Evolutionary conservation across 2,797 vertebrate genomes (phyloP).

Genomic region (Coranthus polyacanthus): DNA sequence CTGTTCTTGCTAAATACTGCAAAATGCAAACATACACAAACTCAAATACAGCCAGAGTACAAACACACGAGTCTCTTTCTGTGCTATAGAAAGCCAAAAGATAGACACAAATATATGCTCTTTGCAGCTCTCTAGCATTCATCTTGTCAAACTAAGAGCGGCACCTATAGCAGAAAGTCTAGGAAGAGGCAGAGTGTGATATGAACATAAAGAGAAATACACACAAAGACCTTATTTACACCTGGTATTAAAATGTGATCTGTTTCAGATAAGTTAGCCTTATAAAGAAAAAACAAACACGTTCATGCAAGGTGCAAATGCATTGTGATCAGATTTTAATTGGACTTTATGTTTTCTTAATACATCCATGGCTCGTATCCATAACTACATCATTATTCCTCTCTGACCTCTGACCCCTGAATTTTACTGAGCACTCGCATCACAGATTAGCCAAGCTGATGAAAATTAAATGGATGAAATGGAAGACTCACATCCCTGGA

Average conservation of each 20-base stretch:
- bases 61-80: constrained; percentile 13
- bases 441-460: no score
- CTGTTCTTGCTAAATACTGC: constrained; percentile 44
- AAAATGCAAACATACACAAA: constrained; percentile 45
- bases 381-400: no score
- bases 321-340: no score
- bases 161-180: background rate
- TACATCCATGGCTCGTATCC: no score
- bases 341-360: no score
- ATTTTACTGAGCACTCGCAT: no score
- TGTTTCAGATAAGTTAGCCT: no score
- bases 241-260: background rate
- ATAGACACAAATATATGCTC: constrained; percentile 9
- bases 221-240: background rate
- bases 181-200: background rate
- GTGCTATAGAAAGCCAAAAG: constrained; percentile 11
- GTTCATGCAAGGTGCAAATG: no score
- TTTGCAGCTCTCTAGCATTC: background rate
- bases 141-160: constrained; percentile 2
- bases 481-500: no score
- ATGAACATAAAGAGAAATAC: constrained; percentile 1
- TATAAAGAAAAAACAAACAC: no score
- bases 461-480: no score
- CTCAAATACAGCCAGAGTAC: constrained; percentile 26
- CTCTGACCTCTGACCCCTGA: no score